Evolutionary conservation across 2,113 vertebrate species (phyloP).

Genomic region (Gymnobelideus leadbeateri): DNA sequence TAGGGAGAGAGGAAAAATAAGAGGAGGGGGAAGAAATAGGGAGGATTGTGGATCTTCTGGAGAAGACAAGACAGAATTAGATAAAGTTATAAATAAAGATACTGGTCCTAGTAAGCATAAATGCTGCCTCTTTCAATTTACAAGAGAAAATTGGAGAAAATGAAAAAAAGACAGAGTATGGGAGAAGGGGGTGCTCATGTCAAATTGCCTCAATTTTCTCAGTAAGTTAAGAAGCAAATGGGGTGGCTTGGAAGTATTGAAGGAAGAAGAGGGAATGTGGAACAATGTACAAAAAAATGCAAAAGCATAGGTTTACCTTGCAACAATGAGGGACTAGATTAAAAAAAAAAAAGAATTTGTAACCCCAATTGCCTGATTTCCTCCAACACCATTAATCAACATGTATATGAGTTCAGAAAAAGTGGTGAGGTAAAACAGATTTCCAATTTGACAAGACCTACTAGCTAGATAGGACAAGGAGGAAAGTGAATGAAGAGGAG

Average conservation of each 20-base stretch:
- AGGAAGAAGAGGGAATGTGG: neutral
- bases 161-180: neutral
- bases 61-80: neutral
- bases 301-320: neutral
- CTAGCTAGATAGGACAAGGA: neutral
- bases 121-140: neutral
- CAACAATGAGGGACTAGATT: neutral
- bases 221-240: neutral
- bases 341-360: neutral
- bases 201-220: neutral
- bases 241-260: neutral
- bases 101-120: neutral
- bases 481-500: neutral
- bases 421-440: neutral
- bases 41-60: neutral
- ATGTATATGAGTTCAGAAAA: neutral
- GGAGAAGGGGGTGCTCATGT: neutral
- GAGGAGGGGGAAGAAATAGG: neutral
- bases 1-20: neutral
- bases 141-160: neutral
- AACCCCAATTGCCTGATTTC: neutral
- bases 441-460: neutral
- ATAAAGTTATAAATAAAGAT: neutral
- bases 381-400: neutral
- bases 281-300: neutral